Base-by-base conservation (phyloP, 92 coral and sea anemone genomes). In the Hydrozoanthus gracilis region DNA sequence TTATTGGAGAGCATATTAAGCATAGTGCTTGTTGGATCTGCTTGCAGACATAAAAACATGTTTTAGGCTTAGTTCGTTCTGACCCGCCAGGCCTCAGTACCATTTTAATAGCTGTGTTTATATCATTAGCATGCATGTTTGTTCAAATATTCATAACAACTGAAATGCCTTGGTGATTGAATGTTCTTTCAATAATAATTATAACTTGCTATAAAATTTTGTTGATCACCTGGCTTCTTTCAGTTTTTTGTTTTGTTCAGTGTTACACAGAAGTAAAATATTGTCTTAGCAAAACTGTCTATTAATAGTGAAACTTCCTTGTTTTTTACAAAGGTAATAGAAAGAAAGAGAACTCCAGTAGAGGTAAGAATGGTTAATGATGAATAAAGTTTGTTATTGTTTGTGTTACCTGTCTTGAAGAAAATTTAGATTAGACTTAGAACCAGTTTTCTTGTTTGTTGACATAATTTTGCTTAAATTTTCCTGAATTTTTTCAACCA, bases 271-370 rank as follows among this genome's bases (percentile, higher is more conserved):
- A 64, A 64, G 70, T 64, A 8, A n/a, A 8, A 15, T 17, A 10
- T 15, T 4, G 27, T 17, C 70, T n/a, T 7, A 61, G 9, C 51
- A 11, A 45, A 66, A 18, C 4, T 66, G 7, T 1, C 10, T 76
- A 6, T 10, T n/a, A 45, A 15, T 12, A 8, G 27, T 16, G 7
- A 39, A 62, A 46, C 68, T 45, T 79, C 73, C 10, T 67, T 89
- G 71, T 35, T 39, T 82, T 11, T 89, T 56, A 50, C 50, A 12
- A 60, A 95, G 98, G 72, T 96, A 46, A 91, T 95, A 51, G 99
- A 95, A 87, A 93, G 99, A 66, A 89, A 73, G 68, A 92, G 98
- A 73, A 95, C 99, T n/a, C 98, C 96, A 16, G 93, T 95, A n/a
- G 99, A 96, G 91, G 99, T 96, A 88, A 71, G 90, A 47, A 5